phyloP scores from a whole-genome alignment of 2,888 invertebrate species.

The Kryphioiulus occultus region DNA sequence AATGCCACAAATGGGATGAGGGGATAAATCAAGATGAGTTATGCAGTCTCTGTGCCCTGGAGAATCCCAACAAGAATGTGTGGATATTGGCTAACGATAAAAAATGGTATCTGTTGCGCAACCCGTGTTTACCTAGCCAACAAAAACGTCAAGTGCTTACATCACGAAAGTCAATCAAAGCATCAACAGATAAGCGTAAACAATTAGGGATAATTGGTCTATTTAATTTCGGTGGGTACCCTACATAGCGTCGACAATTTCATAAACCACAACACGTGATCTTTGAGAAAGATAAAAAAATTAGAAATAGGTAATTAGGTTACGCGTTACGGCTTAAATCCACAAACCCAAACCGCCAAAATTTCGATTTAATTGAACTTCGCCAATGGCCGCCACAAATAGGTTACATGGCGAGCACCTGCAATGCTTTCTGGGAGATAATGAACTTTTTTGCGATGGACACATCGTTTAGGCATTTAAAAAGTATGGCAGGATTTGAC shows the following conservation, averaged over 20 bases:
- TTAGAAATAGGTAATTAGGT: conserved; percentile 9
- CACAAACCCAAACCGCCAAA: neutral
- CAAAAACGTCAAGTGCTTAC: neutral
- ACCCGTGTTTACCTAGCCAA: neutral
- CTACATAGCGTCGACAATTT: neutral
- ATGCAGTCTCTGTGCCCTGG: too few relatives aligned
- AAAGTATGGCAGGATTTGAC: neutral
- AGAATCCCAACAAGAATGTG: too few relatives aligned
- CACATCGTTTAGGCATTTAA: neutral
- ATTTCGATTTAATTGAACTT: neutral
- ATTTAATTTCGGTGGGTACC: neutral
- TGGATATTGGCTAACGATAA: too few relatives aligned
- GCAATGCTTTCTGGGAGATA: neutral
- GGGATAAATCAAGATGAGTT: too few relatives aligned
- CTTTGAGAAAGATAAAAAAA: neutral
- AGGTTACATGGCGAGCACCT: neutral
- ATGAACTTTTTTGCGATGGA: neutral
- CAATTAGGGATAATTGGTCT: neutral
- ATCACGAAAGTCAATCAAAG: neutral
- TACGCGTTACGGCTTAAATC: neutral
- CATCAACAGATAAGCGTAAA: neutral
- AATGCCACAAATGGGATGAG: too few relatives aligned
- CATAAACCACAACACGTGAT: neutral
- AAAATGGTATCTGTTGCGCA: neutral
- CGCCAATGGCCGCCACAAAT: neutral